Evolutionary conservation across 1,140 invertebrate genomes (phyloP).

Genomic region (Anagrus nilaparvatae): DNA sequence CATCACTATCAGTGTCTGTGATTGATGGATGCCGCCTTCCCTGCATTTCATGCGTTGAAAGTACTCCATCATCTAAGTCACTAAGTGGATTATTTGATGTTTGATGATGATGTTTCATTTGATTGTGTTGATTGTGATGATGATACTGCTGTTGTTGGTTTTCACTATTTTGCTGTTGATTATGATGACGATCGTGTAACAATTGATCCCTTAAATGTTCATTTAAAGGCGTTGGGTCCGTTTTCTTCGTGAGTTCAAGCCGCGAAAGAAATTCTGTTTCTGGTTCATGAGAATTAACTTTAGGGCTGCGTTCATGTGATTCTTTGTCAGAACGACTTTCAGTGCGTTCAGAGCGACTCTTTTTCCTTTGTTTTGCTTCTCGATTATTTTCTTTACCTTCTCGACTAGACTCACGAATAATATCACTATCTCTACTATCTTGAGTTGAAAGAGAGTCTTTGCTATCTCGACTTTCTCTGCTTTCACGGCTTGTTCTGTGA

Average conservation of each 20-base stretch:
- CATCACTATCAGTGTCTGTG: conserved; percentile 58
- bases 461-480: conserved; percentile 33
- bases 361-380: conserved; percentile 31
- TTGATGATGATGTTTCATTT: conserved; percentile 26
- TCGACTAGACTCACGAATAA: conserved; percentile 27
- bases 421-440: conserved; percentile 25
- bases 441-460: conserved; percentile 27
- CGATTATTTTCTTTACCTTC: conserved; percentile 35
- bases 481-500: conserved; percentile 35
- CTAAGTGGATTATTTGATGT: too few species aligned
- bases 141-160: conserved; percentile 25
- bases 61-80: conserved; percentile 32
- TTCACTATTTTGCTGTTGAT: conserved; percentile 24
- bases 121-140: conserved; percentile 24
- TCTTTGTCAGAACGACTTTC: conserved; percentile 32
- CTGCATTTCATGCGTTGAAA: conserved; percentile 37
- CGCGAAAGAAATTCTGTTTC: conserved; percentile 56
- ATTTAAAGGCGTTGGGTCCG: conserved; percentile 24
- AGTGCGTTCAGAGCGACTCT: conserved; percentile 27
- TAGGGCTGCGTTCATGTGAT: conserved; percentile 34
- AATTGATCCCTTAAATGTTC: conserved; percentile 24
- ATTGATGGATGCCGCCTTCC: conserved; percentile 33
- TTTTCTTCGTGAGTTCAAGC: conserved; percentile 43
- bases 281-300: conserved; percentile 34
- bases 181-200: conserved; percentile 24